Conservation (phyloP, 2,113 vertebrate species). For the Heterotis niloticus region DNA sequence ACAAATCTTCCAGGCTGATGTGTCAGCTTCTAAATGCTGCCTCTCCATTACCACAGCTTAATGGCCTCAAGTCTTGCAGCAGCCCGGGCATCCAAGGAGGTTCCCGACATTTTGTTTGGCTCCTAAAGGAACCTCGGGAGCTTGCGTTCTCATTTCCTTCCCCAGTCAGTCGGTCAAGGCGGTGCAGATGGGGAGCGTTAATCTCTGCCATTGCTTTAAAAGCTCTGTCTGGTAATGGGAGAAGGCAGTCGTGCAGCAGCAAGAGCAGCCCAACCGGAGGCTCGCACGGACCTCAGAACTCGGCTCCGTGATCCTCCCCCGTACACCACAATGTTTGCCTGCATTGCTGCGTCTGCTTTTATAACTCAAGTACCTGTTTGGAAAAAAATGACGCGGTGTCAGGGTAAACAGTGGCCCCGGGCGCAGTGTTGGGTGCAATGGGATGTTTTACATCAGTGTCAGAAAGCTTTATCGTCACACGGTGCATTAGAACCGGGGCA, state of each 20-base stretch:
- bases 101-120: neutral
- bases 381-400: constrained; percentile 18
- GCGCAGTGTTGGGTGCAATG: constrained; percentile 13
- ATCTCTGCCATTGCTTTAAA: constrained; percentile 7
- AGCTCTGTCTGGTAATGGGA: constrained; percentile 11
- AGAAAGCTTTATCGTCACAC: constrained; percentile 25
- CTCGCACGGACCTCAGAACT: neutral
- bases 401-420: constrained; percentile 29
- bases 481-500: neutral
- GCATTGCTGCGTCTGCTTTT: neutral
- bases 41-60: constrained; percentile 12
- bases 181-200: neutral
- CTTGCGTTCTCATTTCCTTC: neutral
- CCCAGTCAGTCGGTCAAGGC: neutral
- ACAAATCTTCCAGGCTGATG: constrained; percentile 7
- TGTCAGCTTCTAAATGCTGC: constrained; percentile 14
- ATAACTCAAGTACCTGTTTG: constrained; percentile 18
- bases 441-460: constrained; percentile 23
- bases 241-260: neutral
- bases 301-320: neutral
- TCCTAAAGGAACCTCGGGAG: too few relatives aligned
- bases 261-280: neutral
- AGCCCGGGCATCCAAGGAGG: neutral
- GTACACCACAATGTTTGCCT: neutral
- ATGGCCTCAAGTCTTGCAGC: neutral